These are phyloP conservation scores for Lasaia peninsularis DNA, from an alignment of 1,140 invertebrate species.

Conservation along the genomic window DNA sequence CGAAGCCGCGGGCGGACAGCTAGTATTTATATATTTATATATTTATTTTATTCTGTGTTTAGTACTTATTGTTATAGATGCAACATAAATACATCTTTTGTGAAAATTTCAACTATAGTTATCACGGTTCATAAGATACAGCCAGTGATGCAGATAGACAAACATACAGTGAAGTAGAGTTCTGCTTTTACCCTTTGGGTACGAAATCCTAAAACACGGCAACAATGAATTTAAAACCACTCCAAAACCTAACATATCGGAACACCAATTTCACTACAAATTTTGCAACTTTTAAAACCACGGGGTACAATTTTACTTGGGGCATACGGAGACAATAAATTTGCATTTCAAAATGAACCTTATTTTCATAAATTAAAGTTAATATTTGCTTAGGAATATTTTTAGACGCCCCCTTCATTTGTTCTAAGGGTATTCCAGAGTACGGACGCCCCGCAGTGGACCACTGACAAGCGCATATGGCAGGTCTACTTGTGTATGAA, in stretches of 20 bases:
- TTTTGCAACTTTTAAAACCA: conserved; percentile 43
- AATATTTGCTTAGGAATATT: neutral
- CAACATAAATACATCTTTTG: no score
- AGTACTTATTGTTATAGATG: no score
- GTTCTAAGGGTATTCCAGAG: conserved; percentile 1
- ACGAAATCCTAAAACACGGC: neutral
- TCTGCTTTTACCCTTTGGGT: no score
- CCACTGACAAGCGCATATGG: conserved; percentile 40
- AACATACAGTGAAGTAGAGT: no score
- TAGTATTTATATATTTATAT: no score
- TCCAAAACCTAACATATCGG: conserved; percentile 16
- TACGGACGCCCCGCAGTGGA: conserved; percentile 29
- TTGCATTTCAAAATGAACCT: neutral
- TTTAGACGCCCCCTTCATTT: neutral
- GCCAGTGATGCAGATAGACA: no score
- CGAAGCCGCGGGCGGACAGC: no score
- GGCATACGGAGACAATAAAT: neutral
- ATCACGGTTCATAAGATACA: no score
- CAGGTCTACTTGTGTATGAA: conserved; percentile 32
- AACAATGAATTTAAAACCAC: conserved; percentile 2
- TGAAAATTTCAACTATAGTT: no score
- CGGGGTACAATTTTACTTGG: conserved; percentile 40
- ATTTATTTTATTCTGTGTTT: no score
- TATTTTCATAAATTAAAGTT: neutral
- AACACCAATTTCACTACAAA: conserved; percentile 40